These are phyloP conservation scores for Coelogynopora nodosa DNA, from an alignment of 2,888 invertebrate genomes.

Conservation along the genomic window DNA sequence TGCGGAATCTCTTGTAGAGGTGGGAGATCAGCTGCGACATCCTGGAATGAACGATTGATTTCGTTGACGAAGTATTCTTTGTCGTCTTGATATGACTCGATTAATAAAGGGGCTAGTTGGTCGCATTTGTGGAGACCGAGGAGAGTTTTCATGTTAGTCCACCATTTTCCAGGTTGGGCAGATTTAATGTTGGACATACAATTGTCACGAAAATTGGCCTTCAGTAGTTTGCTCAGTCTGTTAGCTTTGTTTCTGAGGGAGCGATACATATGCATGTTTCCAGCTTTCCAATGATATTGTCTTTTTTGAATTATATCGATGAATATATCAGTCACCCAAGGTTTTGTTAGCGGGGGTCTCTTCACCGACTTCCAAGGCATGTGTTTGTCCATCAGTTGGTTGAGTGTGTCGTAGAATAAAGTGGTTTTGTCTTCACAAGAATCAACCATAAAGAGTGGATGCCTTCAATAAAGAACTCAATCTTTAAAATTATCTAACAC, in stretches of 20 bases:
- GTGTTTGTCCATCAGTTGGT: conserved; percentile 19
- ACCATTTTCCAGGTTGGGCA: conserved; percentile 1
- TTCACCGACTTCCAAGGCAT: conserved; percentile 17
- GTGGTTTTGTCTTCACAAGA: conserved; percentile 13
- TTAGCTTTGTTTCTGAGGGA: not conserved
- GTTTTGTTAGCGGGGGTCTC: conserved; percentile 12
- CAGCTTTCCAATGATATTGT: conserved; percentile 13
- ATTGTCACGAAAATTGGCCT: not conserved
- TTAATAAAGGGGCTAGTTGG: conserved; percentile 14
- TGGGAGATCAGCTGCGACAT: not conserved
- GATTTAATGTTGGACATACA: conserved; percentile 10
- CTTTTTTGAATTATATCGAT: conserved; percentile 1
- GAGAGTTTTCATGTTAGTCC: not conserved
- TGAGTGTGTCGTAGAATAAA: conserved; percentile 13
- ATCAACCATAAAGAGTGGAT: not conserved
- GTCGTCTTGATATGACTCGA: not conserved
- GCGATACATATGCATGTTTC: conserved; percentile 1
- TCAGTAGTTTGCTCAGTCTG: not conserved
- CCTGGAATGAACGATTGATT: conserved; percentile 22
- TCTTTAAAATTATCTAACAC: too few species aligned
- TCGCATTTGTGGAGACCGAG: not conserved
- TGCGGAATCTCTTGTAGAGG: not conserved
- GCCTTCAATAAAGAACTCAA: too few species aligned
- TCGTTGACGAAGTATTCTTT: conserved; percentile 11
- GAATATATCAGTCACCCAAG: not conserved